Evolutionary conservation across 2,113 vertebrate genomes (phyloP).

Genomic region (Willisornis vidua): DNA sequence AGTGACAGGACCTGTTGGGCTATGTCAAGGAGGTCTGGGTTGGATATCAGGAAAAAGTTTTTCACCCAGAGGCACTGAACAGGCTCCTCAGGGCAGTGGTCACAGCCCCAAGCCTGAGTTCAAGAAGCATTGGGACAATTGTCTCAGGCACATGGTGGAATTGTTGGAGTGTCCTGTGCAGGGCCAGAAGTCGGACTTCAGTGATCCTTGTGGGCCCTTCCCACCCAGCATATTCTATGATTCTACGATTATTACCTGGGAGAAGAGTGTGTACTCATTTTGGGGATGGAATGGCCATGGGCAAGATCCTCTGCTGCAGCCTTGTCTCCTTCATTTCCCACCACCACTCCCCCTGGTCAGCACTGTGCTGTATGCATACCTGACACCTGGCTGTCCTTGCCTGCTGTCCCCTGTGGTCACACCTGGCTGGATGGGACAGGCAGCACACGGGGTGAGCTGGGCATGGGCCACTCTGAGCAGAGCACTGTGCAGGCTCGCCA

Average conservation of each 20-base stretch:
- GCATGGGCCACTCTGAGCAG: no score
- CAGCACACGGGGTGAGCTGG: accelerated
- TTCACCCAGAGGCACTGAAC: neutral
- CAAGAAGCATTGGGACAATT: neutral
- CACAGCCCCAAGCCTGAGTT: neutral
- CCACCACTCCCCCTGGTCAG: neutral
- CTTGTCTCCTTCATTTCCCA: neutral
- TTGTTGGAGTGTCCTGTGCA: neutral
- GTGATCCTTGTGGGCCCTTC: neutral
- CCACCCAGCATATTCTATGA: neutral
- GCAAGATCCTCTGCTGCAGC: neutral
- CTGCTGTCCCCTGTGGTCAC: neutral
- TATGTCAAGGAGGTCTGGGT: neutral
- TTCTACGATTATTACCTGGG: neutral
- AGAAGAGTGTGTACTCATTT: neutral
- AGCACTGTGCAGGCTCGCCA: accelerated
- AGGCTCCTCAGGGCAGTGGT: neutral
- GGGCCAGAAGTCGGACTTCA: neutral
- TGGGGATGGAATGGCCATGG: neutral
- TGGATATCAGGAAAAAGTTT: neutral
- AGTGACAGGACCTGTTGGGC: neutral
- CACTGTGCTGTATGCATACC: neutral
- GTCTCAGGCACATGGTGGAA: neutral
- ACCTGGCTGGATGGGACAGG: neutral
- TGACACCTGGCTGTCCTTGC: neutral